phyloP scores from a whole-genome alignment of 2,888 invertebrate species.

The Athetis lepigone region DNA sequence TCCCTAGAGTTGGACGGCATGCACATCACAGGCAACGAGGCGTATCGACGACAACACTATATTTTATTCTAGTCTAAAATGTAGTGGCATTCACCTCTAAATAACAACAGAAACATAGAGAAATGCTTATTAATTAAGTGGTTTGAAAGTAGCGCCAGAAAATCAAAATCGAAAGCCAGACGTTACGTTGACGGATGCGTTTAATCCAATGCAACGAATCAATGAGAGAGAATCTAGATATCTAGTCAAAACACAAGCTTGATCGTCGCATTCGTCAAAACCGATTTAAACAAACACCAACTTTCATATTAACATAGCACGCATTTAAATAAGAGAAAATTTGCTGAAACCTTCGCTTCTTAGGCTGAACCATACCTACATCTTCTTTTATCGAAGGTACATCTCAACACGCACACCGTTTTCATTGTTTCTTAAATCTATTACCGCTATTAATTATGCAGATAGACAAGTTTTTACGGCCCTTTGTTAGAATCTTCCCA shows the following conservation, averaged over 20 bases:
- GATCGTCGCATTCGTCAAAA: no score
- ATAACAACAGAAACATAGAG: no score
- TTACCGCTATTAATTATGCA: conserved; percentile 29
- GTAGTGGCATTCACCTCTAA: no score
- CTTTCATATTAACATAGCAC: not conserved
- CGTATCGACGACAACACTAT: conserved; percentile 9
- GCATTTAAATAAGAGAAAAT: conserved; percentile 14
- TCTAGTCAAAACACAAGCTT: no score
- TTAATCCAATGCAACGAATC: no score
- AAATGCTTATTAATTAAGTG: no score
- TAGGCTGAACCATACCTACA: not conserved
- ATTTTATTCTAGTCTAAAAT: no score
- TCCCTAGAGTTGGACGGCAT: conserved; percentile 8
- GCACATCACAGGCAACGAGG: conserved; percentile 14
- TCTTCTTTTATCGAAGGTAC: conserved; percentile 7
- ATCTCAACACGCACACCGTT: conserved; percentile 17
- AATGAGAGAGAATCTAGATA: no score
- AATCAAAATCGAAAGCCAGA: no score
- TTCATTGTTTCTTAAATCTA: conserved; percentile 26
- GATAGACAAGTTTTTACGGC: conserved; percentile 40
- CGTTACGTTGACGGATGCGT: no score
- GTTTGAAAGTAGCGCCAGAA: no score
- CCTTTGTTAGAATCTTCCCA: conserved; percentile 63
- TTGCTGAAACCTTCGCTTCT: not conserved
- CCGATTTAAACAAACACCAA: no score